These are phyloP conservation scores for Hybognathus amarus DNA, from an alignment of 2,797 vertebrate genomes.

Conservation along the genomic window DNA sequence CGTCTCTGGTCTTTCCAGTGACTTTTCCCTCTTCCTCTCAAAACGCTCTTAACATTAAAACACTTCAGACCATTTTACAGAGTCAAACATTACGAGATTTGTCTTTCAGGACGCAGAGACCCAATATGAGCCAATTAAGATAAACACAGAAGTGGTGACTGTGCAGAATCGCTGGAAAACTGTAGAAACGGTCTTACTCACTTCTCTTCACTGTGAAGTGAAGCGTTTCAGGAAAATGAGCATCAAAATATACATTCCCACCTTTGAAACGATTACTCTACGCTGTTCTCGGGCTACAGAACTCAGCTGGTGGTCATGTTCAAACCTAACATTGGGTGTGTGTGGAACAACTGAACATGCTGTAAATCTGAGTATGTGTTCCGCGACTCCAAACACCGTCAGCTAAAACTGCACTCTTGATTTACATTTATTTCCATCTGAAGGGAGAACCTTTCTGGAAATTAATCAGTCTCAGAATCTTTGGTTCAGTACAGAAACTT, in stretches of 20 bases:
- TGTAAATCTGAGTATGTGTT: conserved; percentile 51
- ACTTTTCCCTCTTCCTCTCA: conserved; percentile 67
- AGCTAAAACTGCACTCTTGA: conserved; percentile 31
- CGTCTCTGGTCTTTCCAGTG: conserved; percentile 56
- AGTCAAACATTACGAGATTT: conserved; percentile 76
- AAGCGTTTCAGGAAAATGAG: conserved; percentile 45
- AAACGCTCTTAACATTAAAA: conserved; percentile 73
- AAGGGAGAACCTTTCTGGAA: background rate
- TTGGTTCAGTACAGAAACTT: background rate
- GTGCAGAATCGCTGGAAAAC: conserved; percentile 38
- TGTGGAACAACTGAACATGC: conserved; percentile 42
- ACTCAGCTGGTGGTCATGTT: conserved; percentile 35
- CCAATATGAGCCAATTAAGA: conserved; percentile 28
- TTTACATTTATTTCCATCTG: conserved; percentile 18
- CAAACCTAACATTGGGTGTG: conserved; percentile 3
- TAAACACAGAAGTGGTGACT: conserved; percentile 49
- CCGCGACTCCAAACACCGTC: conserved; percentile 36
- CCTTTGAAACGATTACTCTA: conserved; percentile 30
- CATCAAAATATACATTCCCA: conserved; percentile 47
- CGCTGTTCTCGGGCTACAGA: conserved; percentile 14
- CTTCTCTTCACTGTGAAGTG: conserved; percentile 25
- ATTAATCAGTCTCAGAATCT: background rate
- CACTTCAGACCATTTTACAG: conserved; percentile 77
- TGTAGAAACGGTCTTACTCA: conserved; percentile 48
- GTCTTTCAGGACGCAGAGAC: conserved; percentile 66